These are phyloP conservation scores for Melitaea cinxia DNA, from an alignment of 1,140 invertebrate species.

Conservation along the genomic window DNA sequence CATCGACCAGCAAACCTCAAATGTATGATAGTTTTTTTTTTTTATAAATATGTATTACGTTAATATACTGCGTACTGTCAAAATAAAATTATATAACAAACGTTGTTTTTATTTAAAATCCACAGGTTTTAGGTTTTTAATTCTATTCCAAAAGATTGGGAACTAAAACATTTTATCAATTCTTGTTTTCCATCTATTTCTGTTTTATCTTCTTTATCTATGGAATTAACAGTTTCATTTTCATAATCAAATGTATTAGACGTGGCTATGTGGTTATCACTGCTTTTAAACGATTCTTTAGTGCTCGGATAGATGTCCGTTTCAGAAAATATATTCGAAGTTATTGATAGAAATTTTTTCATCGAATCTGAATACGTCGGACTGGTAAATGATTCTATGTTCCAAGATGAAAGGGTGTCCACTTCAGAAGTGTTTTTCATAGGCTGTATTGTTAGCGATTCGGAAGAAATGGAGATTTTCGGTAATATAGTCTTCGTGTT, in stretches of 20 bases:
- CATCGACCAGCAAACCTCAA: not conserved
- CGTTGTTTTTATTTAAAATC: not conserved
- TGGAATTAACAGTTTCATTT: not conserved
- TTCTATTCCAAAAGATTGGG: not conserved
- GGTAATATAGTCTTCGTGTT: slow-evolving; percentile 34
- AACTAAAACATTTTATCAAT: slow-evolving; percentile 1
- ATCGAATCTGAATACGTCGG: slow-evolving; percentile 25
- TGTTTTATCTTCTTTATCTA: not conserved
- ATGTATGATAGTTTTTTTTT: not conserved
- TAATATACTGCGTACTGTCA: not conserved
- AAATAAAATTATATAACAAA: not conserved
- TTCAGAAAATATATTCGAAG: slow-evolving; percentile 33
- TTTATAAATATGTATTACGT: too few species aligned
- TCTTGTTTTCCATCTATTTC: not conserved
- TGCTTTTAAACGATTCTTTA: slow-evolving; percentile 18
- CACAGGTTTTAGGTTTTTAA: not conserved
- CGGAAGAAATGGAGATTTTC: slow-evolving; percentile 1
- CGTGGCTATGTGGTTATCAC: not conserved
- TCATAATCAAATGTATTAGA: not conserved
- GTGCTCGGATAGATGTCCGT: slow-evolving; percentile 56
- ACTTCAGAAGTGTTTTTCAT: not conserved
- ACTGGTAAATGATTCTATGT: slow-evolving; percentile 49
- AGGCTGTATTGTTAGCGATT: not conserved
- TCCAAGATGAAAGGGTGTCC: slow-evolving; percentile 53
- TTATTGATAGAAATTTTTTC: slow-evolving; percentile 46